Conservation (phyloP, 2,888 invertebrate species). For the Abscondita cerata region DNA sequence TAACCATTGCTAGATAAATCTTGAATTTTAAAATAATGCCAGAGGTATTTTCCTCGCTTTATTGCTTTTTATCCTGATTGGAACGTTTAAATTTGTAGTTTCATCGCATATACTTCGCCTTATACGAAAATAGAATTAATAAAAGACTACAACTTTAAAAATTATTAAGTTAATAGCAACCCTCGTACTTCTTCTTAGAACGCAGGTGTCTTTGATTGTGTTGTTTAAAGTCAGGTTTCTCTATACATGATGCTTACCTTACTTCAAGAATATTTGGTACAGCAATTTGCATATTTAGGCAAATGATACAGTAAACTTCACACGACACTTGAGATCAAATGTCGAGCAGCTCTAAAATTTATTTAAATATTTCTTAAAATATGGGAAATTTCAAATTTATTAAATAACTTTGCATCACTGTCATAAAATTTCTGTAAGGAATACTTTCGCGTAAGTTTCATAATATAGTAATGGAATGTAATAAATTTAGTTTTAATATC, state of each 20-base stretch:
- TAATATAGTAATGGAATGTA: no score
- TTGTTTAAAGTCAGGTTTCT: slow-evolving; percentile 42
- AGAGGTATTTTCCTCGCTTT: slow-evolving; percentile 9
- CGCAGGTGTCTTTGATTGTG: slow-evolving; percentile 50
- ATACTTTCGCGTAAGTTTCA: no score
- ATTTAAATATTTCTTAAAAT: no score
- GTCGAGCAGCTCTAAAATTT: slow-evolving; percentile 23
- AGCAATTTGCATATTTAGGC: slow-evolving; percentile 48
- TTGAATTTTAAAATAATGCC: slow-evolving; percentile 26
- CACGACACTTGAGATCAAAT: slow-evolving; percentile 34
- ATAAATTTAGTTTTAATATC: no score
- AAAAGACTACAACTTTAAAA: slow-evolving; percentile 41
- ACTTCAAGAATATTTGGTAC: slow-evolving; percentile 40
- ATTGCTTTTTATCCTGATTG: slow-evolving; percentile 10
- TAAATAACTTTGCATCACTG: no score
- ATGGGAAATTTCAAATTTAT: no score
- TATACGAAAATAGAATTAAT: slow-evolving; percentile 49
- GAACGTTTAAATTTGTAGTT: slow-evolving; percentile 9
- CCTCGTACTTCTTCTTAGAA: slow-evolving; percentile 41
- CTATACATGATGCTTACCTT: slow-evolving; percentile 44
- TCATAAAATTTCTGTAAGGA: no score
- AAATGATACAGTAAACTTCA: slow-evolving; percentile 44
- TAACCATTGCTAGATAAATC: slow-evolving; percentile 31
- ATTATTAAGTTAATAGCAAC: slow-evolving; percentile 42
- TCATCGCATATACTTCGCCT: slow-evolving; percentile 1